phyloP scores from a whole-genome alignment of 2,888 invertebrate species.

The Cephus sareptanus region DNA sequence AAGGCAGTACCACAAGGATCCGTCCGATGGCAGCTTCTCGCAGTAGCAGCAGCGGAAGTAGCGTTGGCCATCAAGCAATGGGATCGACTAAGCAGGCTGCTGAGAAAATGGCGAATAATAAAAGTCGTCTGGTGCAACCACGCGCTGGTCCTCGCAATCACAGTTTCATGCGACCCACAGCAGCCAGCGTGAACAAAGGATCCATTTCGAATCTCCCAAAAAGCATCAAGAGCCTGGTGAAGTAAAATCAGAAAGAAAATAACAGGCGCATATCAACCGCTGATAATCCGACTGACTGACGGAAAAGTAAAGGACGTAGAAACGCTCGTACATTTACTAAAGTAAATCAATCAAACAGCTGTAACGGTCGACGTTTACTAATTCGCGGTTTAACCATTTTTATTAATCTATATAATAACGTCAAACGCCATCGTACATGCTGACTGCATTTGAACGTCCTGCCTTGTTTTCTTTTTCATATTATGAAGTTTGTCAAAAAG shows the following conservation, averaged over 20 bases:
- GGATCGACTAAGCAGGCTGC: slow-evolving; percentile 33
- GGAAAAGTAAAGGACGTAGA: background rate
- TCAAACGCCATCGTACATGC: background rate
- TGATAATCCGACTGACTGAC: background rate
- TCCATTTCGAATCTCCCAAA: slow-evolving; percentile 60
- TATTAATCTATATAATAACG: background rate
- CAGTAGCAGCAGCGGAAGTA: slow-evolving; percentile 66
- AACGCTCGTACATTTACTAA: background rate
- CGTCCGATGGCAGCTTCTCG: slow-evolving; percentile 55
- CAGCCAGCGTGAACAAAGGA: slow-evolving; percentile 83
- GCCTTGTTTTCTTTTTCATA: background rate
- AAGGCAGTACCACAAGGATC: background rate
- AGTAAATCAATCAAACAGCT: background rate
- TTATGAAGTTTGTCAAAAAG: background rate
- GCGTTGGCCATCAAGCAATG: slow-evolving; percentile 59
- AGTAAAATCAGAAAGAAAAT: slow-evolving; percentile 26
- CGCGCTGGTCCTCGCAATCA: slow-evolving; percentile 41
- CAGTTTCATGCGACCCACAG: slow-evolving; percentile 88
- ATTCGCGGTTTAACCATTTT: background rate
- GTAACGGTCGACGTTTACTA: background rate
- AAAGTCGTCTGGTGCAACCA: slow-evolving; percentile 54
- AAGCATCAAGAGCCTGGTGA: slow-evolving; percentile 57
- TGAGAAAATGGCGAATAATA: slow-evolving; percentile 27
- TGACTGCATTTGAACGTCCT: background rate
- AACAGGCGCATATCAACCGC: background rate